Percentiles rank a stretch among this genome's conserved stretches.
Evolutionary conservation across 2,113 vertebrate species (phyloP).

Genomic region (Gorsachius goisagi): DNA sequence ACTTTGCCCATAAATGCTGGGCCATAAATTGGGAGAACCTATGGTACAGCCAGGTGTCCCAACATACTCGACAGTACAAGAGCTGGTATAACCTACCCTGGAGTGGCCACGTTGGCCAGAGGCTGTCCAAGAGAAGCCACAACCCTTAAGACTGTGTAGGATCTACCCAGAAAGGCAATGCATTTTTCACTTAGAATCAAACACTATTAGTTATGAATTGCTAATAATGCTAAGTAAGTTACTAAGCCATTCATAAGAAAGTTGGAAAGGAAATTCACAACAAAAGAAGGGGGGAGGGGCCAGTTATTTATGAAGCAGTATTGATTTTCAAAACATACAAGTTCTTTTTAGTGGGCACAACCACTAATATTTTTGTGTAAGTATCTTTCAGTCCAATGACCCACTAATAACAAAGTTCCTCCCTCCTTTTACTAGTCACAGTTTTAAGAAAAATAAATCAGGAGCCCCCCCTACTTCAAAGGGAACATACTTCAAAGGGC

Average conservation of each 20-base stretch:
- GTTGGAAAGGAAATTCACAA: not conserved
- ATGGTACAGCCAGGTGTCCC: not conserved
- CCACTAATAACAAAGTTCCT: not conserved
- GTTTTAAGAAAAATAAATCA: constrained; percentile 50
- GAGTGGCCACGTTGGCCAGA: rapidly evolving
- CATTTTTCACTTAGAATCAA: not conserved
- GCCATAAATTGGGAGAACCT: not conserved
- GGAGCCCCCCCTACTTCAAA: constrained; percentile 25
- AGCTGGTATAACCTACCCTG: not conserved
- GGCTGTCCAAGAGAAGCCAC: not conserved
- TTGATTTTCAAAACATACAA: not conserved
- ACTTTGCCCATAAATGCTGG: not conserved
- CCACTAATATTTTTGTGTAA: not conserved
- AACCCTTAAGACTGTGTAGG: not conserved
- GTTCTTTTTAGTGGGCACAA: not conserved
- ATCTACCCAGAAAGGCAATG: not conserved
- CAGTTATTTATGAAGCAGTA: not conserved
- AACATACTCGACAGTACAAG: not conserved
- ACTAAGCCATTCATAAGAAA: not conserved
- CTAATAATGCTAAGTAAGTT: not conserved
- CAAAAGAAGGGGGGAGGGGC: not conserved
- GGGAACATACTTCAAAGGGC: constrained; percentile 44
- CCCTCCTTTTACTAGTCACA: not conserved
- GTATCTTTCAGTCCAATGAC: not conserved
- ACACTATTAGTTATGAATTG: not conserved